A percentile compares a stretch with the other conserved stretches of the same genome.
These are phyloP conservation scores for Apodemia mormo DNA, from an alignment of 2,888 invertebrate genomes.

Conservation along the genomic window DNA sequence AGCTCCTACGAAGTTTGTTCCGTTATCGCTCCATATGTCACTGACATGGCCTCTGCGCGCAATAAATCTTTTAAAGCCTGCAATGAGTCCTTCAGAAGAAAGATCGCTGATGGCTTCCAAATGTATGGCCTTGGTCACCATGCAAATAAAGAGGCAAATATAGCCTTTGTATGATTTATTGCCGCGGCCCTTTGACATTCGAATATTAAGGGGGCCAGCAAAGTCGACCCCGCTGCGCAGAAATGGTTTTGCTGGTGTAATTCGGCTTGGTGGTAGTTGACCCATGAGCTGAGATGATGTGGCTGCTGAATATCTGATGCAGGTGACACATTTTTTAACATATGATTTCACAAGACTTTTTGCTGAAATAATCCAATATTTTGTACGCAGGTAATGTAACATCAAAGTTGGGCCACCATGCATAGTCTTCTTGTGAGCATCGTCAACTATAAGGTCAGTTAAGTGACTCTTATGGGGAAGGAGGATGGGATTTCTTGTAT, in stretches of 20 bases:
- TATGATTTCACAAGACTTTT: background rate
- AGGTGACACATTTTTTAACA: background rate
- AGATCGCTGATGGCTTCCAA: slow-evolving; percentile 30
- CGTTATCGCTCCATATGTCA: slow-evolving; percentile 30
- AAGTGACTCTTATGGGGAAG: slow-evolving; percentile 25
- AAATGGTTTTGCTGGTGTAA: slow-evolving; percentile 4
- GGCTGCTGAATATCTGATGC: slow-evolving; percentile 1
- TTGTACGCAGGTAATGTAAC: slow-evolving; percentile 28
- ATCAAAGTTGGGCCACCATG: slow-evolving; percentile 36
- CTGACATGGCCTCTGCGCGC: slow-evolving; percentile 33
- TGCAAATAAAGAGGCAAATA: slow-evolving; percentile 24
- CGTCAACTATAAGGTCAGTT: slow-evolving; percentile 33
- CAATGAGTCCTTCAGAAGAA: slow-evolving; percentile 29
- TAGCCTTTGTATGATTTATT: slow-evolving; percentile 29
- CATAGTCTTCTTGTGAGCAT: slow-evolving; percentile 34
- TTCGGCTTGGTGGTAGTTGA: background rate
- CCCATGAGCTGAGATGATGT: slow-evolving; percentile 9
- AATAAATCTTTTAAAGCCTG: slow-evolving; percentile 33
- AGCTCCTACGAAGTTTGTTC: slow-evolving; percentile 35
- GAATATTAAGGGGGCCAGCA: slow-evolving; percentile 7
- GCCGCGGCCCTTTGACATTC: slow-evolving; percentile 31
- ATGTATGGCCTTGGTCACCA: slow-evolving; percentile 32
- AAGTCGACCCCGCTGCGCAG: slow-evolving; percentile 3
- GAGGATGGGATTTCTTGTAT: slow-evolving; percentile 31
- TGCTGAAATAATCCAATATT: slow-evolving; percentile 31